These are phyloP conservation scores for Andrena minutula DNA, from an alignment of 2,888 invertebrate species.

Conservation along the genomic window DNA sequence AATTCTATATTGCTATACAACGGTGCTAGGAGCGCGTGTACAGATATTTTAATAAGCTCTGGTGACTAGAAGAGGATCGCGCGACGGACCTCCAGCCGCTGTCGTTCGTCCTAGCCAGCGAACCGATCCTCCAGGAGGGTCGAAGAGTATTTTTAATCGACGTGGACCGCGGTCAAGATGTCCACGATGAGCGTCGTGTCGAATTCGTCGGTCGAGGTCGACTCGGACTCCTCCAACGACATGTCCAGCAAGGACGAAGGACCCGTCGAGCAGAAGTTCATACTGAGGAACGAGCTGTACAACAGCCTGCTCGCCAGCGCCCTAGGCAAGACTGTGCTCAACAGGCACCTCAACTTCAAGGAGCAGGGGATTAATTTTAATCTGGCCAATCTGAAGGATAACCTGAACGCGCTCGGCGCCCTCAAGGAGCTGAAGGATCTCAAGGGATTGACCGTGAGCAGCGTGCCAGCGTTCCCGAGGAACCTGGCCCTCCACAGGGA, in stretches of 20 bases:
- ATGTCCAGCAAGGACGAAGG: conserved; percentile 78
- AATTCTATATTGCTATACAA: conserved; percentile 74
- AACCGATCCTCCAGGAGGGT: background rate
- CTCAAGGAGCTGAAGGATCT: conserved; percentile 83
- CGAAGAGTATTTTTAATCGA: background rate
- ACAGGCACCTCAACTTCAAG: conserved; percentile 82
- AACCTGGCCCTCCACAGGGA: conserved; percentile 83
- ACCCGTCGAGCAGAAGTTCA: conserved; percentile 84
- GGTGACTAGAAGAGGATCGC: conserved; percentile 16
- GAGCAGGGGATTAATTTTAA: conserved; percentile 78
- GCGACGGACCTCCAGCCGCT: background rate
- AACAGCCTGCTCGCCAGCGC: conserved; percentile 92
- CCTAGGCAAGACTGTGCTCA: conserved; percentile 86
- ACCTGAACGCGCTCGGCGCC: conserved; percentile 81
- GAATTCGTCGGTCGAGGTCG: conserved; percentile 84
- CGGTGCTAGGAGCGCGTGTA: conserved; percentile 71
- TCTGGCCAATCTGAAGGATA: conserved; percentile 82
- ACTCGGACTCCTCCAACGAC: conserved; percentile 83
- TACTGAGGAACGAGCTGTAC: conserved; percentile 92
- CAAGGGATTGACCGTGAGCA: conserved; percentile 83
- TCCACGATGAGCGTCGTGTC: conserved; percentile 83
- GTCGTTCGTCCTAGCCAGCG: background rate
- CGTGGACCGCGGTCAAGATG: conserved; percentile 68
- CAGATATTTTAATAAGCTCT: conserved; percentile 72
- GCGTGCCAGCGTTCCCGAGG: conserved; percentile 84